Base-by-base conservation (phyloP, 2,113 vertebrate species). In the Neomonachus schauinslandi region DNA sequence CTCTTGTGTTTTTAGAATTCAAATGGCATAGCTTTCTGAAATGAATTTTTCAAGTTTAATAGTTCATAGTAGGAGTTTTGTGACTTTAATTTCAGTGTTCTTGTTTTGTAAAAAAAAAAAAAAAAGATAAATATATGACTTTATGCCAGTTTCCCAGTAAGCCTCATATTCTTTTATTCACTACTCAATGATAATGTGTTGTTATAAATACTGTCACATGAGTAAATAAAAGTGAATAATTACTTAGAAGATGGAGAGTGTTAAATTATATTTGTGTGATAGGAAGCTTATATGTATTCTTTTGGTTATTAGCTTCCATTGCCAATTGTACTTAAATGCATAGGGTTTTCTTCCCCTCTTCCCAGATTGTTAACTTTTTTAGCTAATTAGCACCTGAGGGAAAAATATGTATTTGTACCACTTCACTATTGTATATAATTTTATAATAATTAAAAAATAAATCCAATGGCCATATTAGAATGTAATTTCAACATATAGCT, bases 351-450 rank as follows among this genome's bases (percentile, higher is more conserved):
- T 93, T 85, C 55, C 42, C 26, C 69, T 28, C 16, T 33, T 21
- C 49, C 0, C 71, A 91, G 94, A 89, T 59, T 91, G 79, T 95
- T 96, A 97, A 92, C 67, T 96, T 97, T 97, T 97, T 95, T 94
- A 97, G 95, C 94, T 94, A 92, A 96, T 46, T 96, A 96, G 88
- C 88, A 91, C 72, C 96, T 83, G 92, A 83, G 77, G 16, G 82
- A 94, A 94, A 72, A 92, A 42, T 61, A 71, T 39, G 90, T 96
- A 95, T 98, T 96, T 96, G 90, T 98, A 98, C 87, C 83, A 86
- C 90, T 98, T 96, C 74, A 93, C n/a, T 90, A 95, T 93, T 98
- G 97, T 98, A 96, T 96, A 97, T 98, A 98, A 91, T 98, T 98
- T 98, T 98, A 92, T 98, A 98, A 91, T 93, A 94, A 96, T 83